Evolutionary conservation across 2,888 invertebrate species (phyloP), one percentile per base, ranked within the genome.

Genomic region (Lobophora halterata): DNA sequence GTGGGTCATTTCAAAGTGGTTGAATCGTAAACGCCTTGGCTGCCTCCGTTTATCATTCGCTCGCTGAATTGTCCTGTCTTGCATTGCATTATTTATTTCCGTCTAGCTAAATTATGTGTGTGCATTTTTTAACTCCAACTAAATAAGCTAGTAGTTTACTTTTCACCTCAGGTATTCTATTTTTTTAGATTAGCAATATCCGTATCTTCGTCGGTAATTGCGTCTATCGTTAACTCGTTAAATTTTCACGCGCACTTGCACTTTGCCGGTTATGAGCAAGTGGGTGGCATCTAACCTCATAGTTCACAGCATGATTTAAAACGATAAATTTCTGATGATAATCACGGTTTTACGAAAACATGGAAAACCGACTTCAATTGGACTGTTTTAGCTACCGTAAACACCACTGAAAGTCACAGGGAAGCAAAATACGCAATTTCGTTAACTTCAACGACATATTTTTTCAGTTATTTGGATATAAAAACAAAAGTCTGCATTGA

Each of bases 1-100:
- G 77, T 66, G 68, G 73, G 43, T 68, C 77, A 69, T 66, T 58
- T 63, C 68, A 73, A 59, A 71, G 60, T 79, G 79, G 77, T 55
- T 51, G 53, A 48, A 46, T 49, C 53, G 55, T 61, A 66, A 63
- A 71, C 63, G 69, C 55, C 60, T 37, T 49, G 46, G 36, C 49
- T 52, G 55, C 54, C 65, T 63, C 63, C 69, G 62, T 66, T 72
- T 73, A 76, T 74, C 68, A 71, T 73, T 74, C 67, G 63, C 67
- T 68, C 63, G 58, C 51, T 63, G 54, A 65, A 68, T 63, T 57
- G 64, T 62, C 61, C 52, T 57, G 53, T 55, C 52, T 53, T 66
- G 59, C 61, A 64, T 65, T 67, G 55, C 53, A n/a, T n/a, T n/a
- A n/a, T n/a, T 67, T 48, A 59, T 55, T 65, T 74, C 73, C 62